Evolutionary conservation across 2,113 vertebrate species (phyloP), one percentile per base, ranked within the genome.

Genomic region (Pelmatolapia mariae): DNA sequence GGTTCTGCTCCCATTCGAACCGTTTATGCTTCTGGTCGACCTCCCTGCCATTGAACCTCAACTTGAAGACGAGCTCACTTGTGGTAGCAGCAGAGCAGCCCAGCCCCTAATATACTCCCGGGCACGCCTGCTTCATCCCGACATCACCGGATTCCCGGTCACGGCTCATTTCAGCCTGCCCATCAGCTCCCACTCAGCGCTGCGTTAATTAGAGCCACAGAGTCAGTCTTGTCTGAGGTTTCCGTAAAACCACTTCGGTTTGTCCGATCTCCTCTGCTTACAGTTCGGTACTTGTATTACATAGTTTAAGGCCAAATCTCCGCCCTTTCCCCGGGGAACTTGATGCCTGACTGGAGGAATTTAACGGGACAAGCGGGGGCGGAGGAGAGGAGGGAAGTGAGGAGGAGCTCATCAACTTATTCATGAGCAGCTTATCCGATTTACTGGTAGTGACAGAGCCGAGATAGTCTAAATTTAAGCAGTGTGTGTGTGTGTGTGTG

Each of bases 291-390:
- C 87, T 92, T 81, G 2, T 53, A 85, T 93, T 89, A 84, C 87
- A 52, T 24, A 56, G 57, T 50, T 45, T 5, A 50, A 4, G 12
- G 81, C 85, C 91, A 91, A 89, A 56, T 92, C 91, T 89, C 94
- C 93, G 86, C 95, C 95, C 93, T 86, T 56, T 87, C 86, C 81
- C 83, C 89, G 36, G 61, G 81, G 90, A 93, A 94, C 88, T 66
- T 92, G 91, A 93, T 90, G 91, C 92, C 89, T 47, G 85, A 53
- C 68, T n/a, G n/a, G 38, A 89, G 91, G 89, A 91, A 94, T 91
- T 91, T 85, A 91, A 88, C 9, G 47, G 86, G 88, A 82, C 80
- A 3, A 40, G 85, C 87, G 52, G 87, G 76, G 89, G 92, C 50
- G 89, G 63, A 68, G 63, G 91, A 63, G 63, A 80, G 26, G 26